These are phyloP conservation scores for Chrysodeixis includens DNA, from an alignment of 2,888 invertebrate genomes.

Conservation along the genomic window DNA sequence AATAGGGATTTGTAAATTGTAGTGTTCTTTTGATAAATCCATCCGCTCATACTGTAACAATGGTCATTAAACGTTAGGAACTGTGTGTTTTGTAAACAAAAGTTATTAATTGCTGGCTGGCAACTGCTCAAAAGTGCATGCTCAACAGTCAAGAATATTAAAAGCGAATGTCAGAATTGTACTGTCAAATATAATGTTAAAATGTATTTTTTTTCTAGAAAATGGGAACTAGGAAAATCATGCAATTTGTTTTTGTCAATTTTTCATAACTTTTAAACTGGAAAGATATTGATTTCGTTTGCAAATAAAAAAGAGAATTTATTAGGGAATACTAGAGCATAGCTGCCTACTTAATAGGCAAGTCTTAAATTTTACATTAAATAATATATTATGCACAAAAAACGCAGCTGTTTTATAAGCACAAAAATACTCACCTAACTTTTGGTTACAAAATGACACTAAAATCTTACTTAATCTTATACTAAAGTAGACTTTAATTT, in stretches of 20 bases:
- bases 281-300: too few relatives aligned
- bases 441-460: conserved; percentile 64
- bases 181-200: too few relatives aligned
- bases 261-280: too few relatives aligned
- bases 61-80: conserved; percentile 62
- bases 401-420: conserved; percentile 9
- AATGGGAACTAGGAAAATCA: too few relatives aligned
- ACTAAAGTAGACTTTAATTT: conserved; percentile 50
- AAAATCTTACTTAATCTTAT: conserved; percentile 51
- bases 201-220: too few relatives aligned
- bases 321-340: too few relatives aligned
- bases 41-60: conserved; percentile 79
- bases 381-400: background rate
- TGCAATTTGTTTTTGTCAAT: background rate
- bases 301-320: too few relatives aligned
- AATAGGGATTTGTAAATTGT: conserved; percentile 81
- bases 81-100: conserved; percentile 52
- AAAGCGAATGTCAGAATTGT: too few relatives aligned
- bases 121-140: conserved; percentile 4
- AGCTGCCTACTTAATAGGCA: too few relatives aligned
- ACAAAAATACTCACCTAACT: conserved; percentile 32
- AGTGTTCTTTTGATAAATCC: conserved; percentile 83
- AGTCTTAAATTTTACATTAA: background rate
- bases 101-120: conserved; percentile 27
- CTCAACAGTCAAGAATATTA: background rate